Evolutionary conservation across 92 coral and sea anemone species (phyloP), one percentile per base, ranked within the genome.

Genomic region (Umimayanthus chanpuru): DNA sequence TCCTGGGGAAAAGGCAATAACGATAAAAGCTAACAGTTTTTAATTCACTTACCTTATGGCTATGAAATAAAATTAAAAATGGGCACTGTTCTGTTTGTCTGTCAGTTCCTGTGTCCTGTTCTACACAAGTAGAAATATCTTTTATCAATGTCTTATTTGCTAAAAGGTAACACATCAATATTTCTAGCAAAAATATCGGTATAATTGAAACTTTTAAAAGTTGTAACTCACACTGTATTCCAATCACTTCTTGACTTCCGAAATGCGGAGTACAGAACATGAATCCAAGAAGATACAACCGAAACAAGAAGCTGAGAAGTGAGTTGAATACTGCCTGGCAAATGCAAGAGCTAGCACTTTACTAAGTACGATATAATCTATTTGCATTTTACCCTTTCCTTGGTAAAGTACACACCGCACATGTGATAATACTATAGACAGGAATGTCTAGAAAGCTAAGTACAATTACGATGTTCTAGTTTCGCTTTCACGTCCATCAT

Each of bases 391-490:
- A 53, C 58, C 58, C 18, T 53, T 32, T 68, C 30, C 5, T 72
- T 49, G 82, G 64, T n/a, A 78, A 78, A 78, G 82, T 78, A 78
- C 82, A 28, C 61, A 78, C 6, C 2, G 66, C 82, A 26, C 25
- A n/a, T 78, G 82, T 78, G 39, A 78, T 78, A 78, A n/a, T 78
- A 78, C 82, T 43, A 66, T 25, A 43, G 65, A 49, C 30, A 9
- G 66, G 82, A 78, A 78, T 26, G 7, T 25, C 36, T 21, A 49
- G 6, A 77, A 25, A 3, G 8, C 18, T 78, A 78, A 44, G 61
- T 78, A 49, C 3, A 25, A 26, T 25, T 78, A 49, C 32, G 66
- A 78, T 47, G 79, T 40, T 75, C 23, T 16, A 38, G 53, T 75
- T 75, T 73, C 77, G 77, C 77, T 73, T 73, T 73, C 77, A 39